Evolutionary conservation across 1,140 invertebrate species (phyloP).

Genomic region (Drosophila fuyamai): DNA sequence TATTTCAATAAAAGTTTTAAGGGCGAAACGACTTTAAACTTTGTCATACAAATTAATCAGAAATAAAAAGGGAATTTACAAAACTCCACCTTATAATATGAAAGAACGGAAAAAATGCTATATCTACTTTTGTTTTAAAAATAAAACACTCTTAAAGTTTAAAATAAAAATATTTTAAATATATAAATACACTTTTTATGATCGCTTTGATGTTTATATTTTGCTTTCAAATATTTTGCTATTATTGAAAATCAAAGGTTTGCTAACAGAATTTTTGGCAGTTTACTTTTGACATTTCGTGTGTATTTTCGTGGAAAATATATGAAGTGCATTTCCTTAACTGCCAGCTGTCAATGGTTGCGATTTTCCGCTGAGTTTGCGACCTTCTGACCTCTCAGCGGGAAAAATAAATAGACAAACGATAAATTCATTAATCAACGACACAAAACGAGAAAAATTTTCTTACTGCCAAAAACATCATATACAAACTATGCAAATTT

Average conservation of each 20-base stretch:
- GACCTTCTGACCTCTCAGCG: slow-evolving; percentile 13
- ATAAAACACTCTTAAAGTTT: too few relatives aligned
- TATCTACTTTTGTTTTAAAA: too few relatives aligned
- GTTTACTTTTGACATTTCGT: slow-evolving; percentile 22
- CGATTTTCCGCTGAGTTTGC: slow-evolving; percentile 3
- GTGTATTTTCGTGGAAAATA: background rate
- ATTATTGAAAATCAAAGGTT: too few relatives aligned
- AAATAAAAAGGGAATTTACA: too few relatives aligned
- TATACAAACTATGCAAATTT: slow-evolving; percentile 25
- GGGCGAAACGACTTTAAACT: too few relatives aligned
- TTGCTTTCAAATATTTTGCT: background rate
- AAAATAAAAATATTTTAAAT: too few relatives aligned
- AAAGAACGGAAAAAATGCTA: too few relatives aligned
- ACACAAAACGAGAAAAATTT: background rate
- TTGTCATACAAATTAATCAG: too few relatives aligned
- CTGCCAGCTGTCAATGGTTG: slow-evolving; percentile 31
- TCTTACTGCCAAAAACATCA: background rate
- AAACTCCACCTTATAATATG: too few relatives aligned
- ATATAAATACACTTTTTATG: too few relatives aligned
- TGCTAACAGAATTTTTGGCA: background rate
- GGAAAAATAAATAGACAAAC: slow-evolving; percentile 7
- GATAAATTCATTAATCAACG: slow-evolving; percentile 44
- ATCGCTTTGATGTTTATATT: background rate
- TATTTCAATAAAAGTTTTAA: too few relatives aligned
- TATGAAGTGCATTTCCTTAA: background rate